Evolutionary conservation across 2,888 invertebrate species (phyloP), one percentile per base, ranked within the genome.

Genomic region (Petrophora chlorosata): DNA sequence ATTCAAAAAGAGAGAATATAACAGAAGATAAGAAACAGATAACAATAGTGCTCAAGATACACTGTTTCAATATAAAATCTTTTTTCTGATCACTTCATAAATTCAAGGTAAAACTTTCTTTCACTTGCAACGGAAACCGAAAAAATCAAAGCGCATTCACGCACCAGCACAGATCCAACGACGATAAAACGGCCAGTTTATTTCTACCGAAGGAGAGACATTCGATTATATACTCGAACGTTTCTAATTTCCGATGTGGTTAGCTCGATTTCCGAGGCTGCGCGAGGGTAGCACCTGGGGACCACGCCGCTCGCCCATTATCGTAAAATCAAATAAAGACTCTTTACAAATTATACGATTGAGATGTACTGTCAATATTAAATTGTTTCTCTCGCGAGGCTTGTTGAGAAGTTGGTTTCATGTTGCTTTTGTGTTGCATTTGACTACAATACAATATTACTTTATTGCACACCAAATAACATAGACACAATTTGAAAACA

Each of bases 161-260:
- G 63, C 65, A 65, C 65, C 61, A 64, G 51, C 53, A 48, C 57
- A 66, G 67, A 60, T 65, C 57, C 61, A 61, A 57, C 65, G 67
- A 76, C 76, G 74, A 80, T 73, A 72, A 58, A 58, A 56, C 43
- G 70, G 62, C 64, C 70, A 76, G 75, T 83, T 79, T 82, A 81
- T 80, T 79, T 79, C 79, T 73, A 71, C 73, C 74, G 73, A 72
- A 71, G 32, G 68, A 70, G 76, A 78, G 81, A 83, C 82, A 86
- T 89, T 88, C 86, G 87, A 88, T 89, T 85, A 87, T 81, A 85
- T 79, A 79, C 82, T 81, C 78, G 77, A 88, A 85, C 87, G 81
- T 87, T 89, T 86, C 88, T 90, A 90, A 90, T 90, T 90, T 90
- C 90, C 79, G 83, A 84, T 83, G 85, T 85, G 87, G 87, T 86